These are phyloP conservation scores for Drosophila neonasuta DNA, from an alignment of 2,888 invertebrate genomes.

Conservation along the genomic window DNA sequence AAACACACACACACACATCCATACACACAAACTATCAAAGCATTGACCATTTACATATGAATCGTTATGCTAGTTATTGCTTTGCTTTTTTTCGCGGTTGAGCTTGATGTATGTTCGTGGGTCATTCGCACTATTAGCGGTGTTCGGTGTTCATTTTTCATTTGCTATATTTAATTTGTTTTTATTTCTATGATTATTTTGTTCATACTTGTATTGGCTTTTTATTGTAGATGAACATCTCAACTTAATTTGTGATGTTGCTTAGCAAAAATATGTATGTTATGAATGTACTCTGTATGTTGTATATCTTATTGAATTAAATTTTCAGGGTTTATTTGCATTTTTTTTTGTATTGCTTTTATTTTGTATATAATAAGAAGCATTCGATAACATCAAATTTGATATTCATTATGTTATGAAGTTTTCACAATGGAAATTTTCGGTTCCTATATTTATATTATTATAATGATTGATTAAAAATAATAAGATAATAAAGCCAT, in stretches of 20 bases:
- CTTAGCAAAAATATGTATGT: conserved; percentile 28
- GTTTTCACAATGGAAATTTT: not conserved
- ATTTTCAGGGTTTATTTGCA: conserved; percentile 1
- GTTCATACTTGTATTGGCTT: conserved; percentile 27
- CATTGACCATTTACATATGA: conserved; percentile 59
- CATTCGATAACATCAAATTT: not conserved
- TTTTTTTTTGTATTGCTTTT: not conserved
- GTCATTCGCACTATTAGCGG: conserved; percentile 55
- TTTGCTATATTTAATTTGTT: conserved; percentile 12
- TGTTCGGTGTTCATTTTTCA: conserved; percentile 23
- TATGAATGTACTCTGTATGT: not conserved
- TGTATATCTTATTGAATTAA: conserved; percentile 31
- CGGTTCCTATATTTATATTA: too few species aligned
- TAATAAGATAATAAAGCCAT: too few species aligned
- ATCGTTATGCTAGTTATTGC: conserved; percentile 36
- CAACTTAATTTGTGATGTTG: conserved; percentile 10
- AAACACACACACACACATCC: not conserved
- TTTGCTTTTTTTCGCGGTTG: conserved; percentile 12
- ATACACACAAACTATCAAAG: not conserved
- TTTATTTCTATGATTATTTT: conserved; percentile 6
- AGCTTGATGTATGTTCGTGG: conserved; percentile 66
- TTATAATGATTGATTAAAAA: too few species aligned
- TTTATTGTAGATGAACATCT: conserved; percentile 46
- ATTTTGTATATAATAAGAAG: not conserved
- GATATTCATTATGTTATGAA: not conserved